These are phyloP conservation scores for Chrysolophus pictus DNA, from an alignment of 2,797 vertebrate species.

Conservation along the genomic window DNA sequence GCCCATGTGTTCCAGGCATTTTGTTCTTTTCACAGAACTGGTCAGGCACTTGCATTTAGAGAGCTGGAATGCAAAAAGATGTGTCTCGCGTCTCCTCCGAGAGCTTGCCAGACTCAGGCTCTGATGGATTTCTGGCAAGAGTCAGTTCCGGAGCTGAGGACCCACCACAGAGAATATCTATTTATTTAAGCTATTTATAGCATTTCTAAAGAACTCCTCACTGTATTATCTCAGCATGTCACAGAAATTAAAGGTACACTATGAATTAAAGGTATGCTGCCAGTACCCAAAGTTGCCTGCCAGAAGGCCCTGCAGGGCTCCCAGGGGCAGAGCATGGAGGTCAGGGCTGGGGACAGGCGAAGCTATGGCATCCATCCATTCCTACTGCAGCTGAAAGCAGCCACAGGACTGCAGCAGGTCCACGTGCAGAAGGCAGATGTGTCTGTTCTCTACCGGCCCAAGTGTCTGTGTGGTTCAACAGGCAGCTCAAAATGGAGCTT, in stretches of 20 bases:
- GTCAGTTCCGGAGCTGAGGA: conserved; percentile 68
- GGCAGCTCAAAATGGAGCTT: conserved; percentile 17
- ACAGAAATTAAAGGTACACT: conserved; percentile 64
- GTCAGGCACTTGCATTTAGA: conserved; percentile 43
- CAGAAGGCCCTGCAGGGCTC: not conserved
- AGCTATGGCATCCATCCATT: not conserved
- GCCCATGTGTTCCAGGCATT: conserved; percentile 4
- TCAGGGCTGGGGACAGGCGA: accelerated
- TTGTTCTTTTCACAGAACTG: not conserved
- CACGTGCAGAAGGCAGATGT: not conserved
- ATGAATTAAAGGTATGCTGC: conserved; percentile 47
- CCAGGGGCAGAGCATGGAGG: not conserved
- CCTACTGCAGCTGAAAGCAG: not conserved
- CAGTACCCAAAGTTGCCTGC: not conserved
- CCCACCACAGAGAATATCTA: conserved; percentile 72
- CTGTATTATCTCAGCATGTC: conserved; percentile 66
- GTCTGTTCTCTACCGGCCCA: conserved; percentile 27
- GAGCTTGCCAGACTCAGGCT: conserved; percentile 63
- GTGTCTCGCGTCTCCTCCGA: conserved; percentile 49
- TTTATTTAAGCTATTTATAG: conserved; percentile 75
- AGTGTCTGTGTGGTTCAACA: conserved; percentile 20
- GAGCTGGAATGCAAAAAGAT: conserved; percentile 59
- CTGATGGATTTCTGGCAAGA: conserved; percentile 73
- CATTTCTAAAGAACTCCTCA: conserved; percentile 67
- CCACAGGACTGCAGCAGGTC: not conserved